phyloP scores from a whole-genome alignment of 2,888 invertebrate genomes.

The Epirrhoe tristata region DNA sequence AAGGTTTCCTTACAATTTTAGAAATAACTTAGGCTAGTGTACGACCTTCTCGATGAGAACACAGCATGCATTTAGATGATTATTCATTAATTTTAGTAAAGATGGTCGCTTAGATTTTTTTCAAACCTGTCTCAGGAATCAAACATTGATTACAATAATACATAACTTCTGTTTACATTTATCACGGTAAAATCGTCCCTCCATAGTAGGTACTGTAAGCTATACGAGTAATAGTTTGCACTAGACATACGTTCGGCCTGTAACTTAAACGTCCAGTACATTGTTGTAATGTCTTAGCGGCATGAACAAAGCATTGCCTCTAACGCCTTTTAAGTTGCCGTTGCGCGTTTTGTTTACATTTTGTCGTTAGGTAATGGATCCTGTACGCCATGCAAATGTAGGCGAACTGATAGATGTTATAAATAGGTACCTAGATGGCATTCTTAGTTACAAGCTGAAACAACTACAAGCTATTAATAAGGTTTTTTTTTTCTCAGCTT shows the following conservation, averaged over 20 bases:
- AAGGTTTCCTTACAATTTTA: too few species aligned
- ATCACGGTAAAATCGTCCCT: neutral
- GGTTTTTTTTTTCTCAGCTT: slow-evolving; percentile 35
- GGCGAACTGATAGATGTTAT: slow-evolving; percentile 53
- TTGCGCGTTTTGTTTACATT: slow-evolving; percentile 65
- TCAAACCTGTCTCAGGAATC: too few species aligned
- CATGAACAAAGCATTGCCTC: slow-evolving; percentile 54
- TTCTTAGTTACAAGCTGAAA: slow-evolving; percentile 22
- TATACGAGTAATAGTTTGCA: slow-evolving; percentile 10
- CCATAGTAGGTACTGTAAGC: neutral
- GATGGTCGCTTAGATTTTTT: too few species aligned
- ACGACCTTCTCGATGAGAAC: too few species aligned
- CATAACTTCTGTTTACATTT: too few species aligned
- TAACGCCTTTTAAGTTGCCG: slow-evolving; percentile 72
- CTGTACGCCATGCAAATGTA: slow-evolving; percentile 60
- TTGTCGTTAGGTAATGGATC: slow-evolving; percentile 66
- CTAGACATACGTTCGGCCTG: slow-evolving; percentile 22
- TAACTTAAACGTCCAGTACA: slow-evolving; percentile 39
- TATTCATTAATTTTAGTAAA: too few species aligned
- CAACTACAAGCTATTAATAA: too few species aligned
- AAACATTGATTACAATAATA: too few species aligned
- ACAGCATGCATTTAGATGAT: too few species aligned
- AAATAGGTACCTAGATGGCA: slow-evolving; percentile 37
- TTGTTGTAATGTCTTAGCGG: slow-evolving; percentile 51
- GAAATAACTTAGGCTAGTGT: too few species aligned